Conservation (phyloP, 2,113 vertebrate genomes). For the Tychaedon coryphoeus region DNA sequence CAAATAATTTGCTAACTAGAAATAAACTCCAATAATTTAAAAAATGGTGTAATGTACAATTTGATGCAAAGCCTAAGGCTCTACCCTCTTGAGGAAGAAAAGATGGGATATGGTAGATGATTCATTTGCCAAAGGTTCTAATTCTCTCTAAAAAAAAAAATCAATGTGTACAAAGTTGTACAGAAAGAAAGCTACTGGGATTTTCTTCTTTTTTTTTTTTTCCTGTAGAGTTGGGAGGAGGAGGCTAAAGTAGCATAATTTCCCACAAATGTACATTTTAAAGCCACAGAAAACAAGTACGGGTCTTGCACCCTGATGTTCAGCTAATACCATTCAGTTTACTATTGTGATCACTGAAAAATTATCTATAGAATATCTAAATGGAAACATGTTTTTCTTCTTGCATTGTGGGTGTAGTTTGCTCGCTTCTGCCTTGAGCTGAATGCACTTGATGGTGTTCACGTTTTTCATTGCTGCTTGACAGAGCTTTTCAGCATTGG, state of each 20-base stretch:
- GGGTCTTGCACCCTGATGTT: not conserved
- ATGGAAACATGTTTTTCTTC: not conserved
- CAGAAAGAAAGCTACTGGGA: not conserved
- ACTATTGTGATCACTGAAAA: not conserved
- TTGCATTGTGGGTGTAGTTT: not conserved
- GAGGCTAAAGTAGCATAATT: not conserved
- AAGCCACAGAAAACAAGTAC: not conserved
- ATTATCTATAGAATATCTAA: not conserved
- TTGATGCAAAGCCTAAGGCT: not conserved
- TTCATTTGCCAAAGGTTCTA: not conserved
- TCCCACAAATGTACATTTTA: not conserved
- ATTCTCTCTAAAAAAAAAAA: not conserved
- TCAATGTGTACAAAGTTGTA: not conserved
- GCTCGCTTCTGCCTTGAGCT: not conserved
- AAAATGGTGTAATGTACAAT: not conserved
- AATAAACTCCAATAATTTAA: conserved; percentile 15
- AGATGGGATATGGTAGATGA: not conserved
- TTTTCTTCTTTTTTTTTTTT: not conserved
- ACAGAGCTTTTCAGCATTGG: not conserved
- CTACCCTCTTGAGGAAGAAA: not conserved
- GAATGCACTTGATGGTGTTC: not conserved
- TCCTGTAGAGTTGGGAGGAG: not conserved
- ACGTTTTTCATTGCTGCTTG: not conserved
- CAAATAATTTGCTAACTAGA: conserved; percentile 29
- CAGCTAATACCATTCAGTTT: not conserved